Evolutionary conservation across 2,113 vertebrate genomes (phyloP).

Genomic region (Pipa parva): DNA sequence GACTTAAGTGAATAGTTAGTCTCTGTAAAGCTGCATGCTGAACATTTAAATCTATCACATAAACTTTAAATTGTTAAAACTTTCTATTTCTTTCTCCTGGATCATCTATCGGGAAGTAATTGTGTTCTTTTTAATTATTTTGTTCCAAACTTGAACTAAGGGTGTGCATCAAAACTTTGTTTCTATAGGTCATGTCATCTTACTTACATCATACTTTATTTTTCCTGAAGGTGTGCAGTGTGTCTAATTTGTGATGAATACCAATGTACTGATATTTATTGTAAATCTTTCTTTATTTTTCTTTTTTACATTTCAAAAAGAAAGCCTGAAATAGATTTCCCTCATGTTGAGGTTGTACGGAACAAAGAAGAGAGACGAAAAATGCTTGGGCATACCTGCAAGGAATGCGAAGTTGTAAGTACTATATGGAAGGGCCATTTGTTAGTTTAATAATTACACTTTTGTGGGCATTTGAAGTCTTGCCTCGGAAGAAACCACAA

Average conservation of each 20-base stretch:
- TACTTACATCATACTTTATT: neutral
- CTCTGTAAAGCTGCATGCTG: too few relatives aligned
- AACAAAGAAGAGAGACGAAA: slow-evolving; percentile 93
- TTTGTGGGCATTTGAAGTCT: too few relatives aligned
- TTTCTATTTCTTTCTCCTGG: too few relatives aligned
- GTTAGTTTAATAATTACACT: too few relatives aligned
- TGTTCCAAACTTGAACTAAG: too few relatives aligned
- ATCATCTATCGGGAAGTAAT: too few relatives aligned
- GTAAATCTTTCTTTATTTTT: slow-evolving; percentile 9
- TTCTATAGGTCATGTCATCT: neutral
- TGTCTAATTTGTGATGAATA: neutral
- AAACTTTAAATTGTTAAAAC: too few relatives aligned
- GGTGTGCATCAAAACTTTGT: too few relatives aligned
- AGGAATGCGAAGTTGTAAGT: slow-evolving; percentile 93
- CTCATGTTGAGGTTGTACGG: slow-evolving; percentile 86
- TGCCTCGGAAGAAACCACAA: too few relatives aligned
- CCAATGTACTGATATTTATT: neutral
- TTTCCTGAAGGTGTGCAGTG: neutral
- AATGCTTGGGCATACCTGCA: slow-evolving; percentile 87
- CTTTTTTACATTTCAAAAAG: slow-evolving; percentile 63
- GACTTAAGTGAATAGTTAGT: too few relatives aligned
- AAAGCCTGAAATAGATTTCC: slow-evolving; percentile 64
- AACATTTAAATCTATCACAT: too few relatives aligned
- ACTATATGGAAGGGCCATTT: neutral
- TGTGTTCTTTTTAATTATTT: too few relatives aligned